Evolutionary conservation across 2,113 vertebrate species (phyloP).

Genomic region (Gulo gulo): DNA sequence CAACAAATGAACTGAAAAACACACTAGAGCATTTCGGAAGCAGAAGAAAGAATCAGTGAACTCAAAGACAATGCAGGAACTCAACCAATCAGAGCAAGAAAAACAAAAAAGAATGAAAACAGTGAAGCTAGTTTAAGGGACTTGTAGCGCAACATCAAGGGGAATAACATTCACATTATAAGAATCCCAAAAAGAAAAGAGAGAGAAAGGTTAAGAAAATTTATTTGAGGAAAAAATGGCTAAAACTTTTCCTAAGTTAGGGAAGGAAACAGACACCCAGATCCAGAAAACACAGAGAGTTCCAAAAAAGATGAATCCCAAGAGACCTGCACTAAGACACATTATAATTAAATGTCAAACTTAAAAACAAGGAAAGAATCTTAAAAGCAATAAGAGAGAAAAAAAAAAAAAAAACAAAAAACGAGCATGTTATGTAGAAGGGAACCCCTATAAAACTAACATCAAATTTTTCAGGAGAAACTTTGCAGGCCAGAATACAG

Average conservation of each 20-base stretch:
- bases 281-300: neutral
- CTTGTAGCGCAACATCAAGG: neutral
- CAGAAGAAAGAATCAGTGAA: neutral
- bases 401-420: neutral
- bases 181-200: neutral
- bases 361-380: neutral
- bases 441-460: neutral
- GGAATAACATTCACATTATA: neutral
- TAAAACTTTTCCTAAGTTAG: neutral
- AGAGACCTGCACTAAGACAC: neutral
- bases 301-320: neutral
- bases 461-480: neutral
- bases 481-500: neutral
- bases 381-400: neutral
- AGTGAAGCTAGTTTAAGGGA: neutral
- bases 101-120: neutral
- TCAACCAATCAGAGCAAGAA: neutral
- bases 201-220: neutral
- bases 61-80: neutral
- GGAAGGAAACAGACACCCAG: neutral
- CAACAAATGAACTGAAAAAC: neutral
- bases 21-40: neutral
- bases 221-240: neutral
- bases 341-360: neutral
- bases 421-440: neutral